Evolutionary conservation across 2,888 invertebrate species (phyloP), one percentile per base, ranked within the genome.

Genomic region (Zygogramma bicolorata): DNA sequence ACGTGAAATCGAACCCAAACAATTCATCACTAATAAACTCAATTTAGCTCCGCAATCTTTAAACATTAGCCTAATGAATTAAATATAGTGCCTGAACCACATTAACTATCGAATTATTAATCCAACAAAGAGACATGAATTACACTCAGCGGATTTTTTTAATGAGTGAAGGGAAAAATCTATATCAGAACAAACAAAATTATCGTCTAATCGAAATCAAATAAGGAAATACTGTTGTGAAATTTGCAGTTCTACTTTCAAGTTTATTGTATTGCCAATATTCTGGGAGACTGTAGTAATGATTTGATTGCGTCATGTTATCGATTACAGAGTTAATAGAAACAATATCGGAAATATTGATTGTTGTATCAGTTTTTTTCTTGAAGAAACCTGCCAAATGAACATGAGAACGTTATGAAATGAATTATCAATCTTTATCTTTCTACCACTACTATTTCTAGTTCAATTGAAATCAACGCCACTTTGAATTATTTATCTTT

Each of bases 181-280:
- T 31, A 31, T 63, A 46, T 63, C 49, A 29, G 15, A 63, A 46
- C 20, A 34, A 29, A 31, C 6, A 46, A 13, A 46, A 63, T 63
- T 40, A 63, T 63, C 63, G 20, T 46, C 27, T 63, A 29, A 63
- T 63, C 63, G 46, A 63, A 63, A 63, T 63, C 63, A 46, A 63
- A 63, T 63, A 63, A 63, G 63, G 63, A 63, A 63, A 63, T 63
- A 46, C 20, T 63, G 25, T 63, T 63, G 63, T 63, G 63, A 63
- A 63, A 63, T 63, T 46, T 49, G 46, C 63, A 46, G 40, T 38
- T 38, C 13, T 46, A 46, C 46, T 63, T 63, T 42, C 63, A 46
- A 42, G 40, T 42, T 62, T 61, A 40, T 25, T 61, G n/a, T 22
- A 49, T 49, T 49, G 49, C 42, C 29, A 10, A 46, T 46, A 29